Base-by-base conservation (phyloP, 2,113 vertebrate species). In the Anser brachyrhynchus region DNA sequence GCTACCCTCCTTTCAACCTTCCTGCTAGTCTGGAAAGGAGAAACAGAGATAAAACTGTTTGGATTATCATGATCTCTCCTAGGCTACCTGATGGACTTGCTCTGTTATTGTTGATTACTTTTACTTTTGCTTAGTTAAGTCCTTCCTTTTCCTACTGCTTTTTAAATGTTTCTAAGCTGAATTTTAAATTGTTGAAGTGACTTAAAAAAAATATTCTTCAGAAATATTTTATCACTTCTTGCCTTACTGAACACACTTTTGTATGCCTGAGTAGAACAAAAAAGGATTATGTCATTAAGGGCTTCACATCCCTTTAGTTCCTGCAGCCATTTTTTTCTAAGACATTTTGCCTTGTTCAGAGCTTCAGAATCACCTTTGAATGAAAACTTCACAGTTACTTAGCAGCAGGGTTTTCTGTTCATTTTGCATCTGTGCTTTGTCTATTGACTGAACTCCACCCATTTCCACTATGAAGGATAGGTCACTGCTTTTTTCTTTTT, bases 351-450 rank as follows among this genome's bases (percentile, higher is more conserved):
- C 33, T 74, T 44, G 13, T 49, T 92, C 35, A 62, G 75, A 51
- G n/a, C 64, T 93, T 80, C 41, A 46, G 43, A 67, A 86, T 84
- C 73, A 61, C 70, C 57, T 78, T n/a, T 52, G 18, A 43, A 75
- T 59, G 0, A 0, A 87, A 88, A 62, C 31, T 73, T 94, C 70
- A 57, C 39, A 67, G 57, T 77, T 92, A 61, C 39, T 92, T 61
- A 87, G 62, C 62, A 84, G 58, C 72, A 64, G 46, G 18, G 13
- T 2, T 79, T 85, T 91, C 2, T 5, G 26, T 46, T 90, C 39
- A 25, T 90, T 88, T 84, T 80, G 46, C 61, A 62, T 64, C 94
- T 95, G 85, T 26, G 35, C 54, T 96, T 83, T 71, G 25, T 90
- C 87, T 81, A 1, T 77, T 26, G 33, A 64, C 65, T 71, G 82